Evolutionary conservation across 2,113 vertebrate species (phyloP).

Genomic region (Ceyx cyanopectus): DNA sequence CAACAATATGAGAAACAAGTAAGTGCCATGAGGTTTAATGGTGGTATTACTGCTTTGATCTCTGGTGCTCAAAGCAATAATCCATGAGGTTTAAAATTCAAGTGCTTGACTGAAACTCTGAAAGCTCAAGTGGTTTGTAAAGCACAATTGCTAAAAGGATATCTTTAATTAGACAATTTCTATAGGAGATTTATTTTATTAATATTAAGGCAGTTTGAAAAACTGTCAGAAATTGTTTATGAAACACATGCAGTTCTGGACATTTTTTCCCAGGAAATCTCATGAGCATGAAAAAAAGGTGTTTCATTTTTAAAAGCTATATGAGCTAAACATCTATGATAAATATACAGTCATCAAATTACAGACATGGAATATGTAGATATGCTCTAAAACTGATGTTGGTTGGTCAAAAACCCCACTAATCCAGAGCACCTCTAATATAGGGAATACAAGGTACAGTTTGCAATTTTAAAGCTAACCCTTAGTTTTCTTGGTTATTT

Average conservation of each 20-base stretch:
- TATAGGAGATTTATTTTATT: not conserved
- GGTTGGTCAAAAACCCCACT: not conserved
- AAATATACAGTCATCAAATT: not conserved
- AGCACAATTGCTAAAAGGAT: conserved; percentile 10
- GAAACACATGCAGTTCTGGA: not conserved
- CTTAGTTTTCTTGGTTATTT: not conserved
- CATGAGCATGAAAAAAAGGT: not conserved
- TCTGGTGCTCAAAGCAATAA: not conserved
- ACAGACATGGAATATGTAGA: not conserved
- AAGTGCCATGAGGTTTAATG: not conserved
- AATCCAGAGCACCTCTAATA: not conserved
- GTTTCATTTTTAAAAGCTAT: not conserved
- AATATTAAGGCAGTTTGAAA: not conserved
- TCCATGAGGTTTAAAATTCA: conserved; percentile 9
- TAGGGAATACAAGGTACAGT: not conserved
- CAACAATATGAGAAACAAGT: not conserved
- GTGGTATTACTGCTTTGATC: not conserved
- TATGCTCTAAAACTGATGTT: not conserved
- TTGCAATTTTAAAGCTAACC: not conserved
- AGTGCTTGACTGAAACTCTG: not conserved
- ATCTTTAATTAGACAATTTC: conserved; percentile 38
- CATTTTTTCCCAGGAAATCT: not conserved
- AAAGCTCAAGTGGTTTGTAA: conserved; percentile 10
- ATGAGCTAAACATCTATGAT: not conserved
- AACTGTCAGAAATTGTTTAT: not conserved